Base-by-base conservation (phyloP, 2,888 invertebrate species). In the Drosophila antonietae region DNA sequence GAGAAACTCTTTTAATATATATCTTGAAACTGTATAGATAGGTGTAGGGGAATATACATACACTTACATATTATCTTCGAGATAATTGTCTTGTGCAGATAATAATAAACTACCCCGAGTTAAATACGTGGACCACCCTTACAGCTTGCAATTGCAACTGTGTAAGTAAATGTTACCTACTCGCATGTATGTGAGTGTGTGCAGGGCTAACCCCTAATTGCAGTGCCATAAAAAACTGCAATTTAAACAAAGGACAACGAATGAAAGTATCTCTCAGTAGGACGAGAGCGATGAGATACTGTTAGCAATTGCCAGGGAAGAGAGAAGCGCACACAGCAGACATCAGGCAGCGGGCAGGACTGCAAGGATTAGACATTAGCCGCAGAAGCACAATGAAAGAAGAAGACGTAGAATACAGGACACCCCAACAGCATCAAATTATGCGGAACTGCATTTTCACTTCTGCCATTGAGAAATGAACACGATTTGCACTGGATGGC, bases 141-240 rank as follows among this genome's bases (percentile, higher is more conserved):
- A 62, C 61, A 35, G 51, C 46, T 44, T 14, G 41, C 51, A 67
- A 80, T 55, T 65, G 72, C 71, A 67, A 64, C 52, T 73, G 78
- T 53, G 37, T 53, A 28, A 51, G 67, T 64, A 68, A 64, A 18
- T 31, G 46, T 62, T 78, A 72, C 61, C 56, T 39, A 65, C 20
- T 7, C 47, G 33, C 31, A 20, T 67, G 51, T 57, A 35, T 51
- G 20, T 35, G 33, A 18, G 51, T 41, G 57, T 47, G 44, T 66
- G 56, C 59, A 78, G 67, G 63, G 84, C 75, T 89, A 86, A 90
- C 91, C 90, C 89, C 89, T 91, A 91, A 91, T 91, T 91, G 90
- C 87, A 83, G 78, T 63, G 75, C 77, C 86, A 89, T 90, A 89
- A 91, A 90, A 89, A 88, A 82, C 64, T 89, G 88, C 88, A 83